phyloP scores from a whole-genome alignment of 2,797 vertebrate species.

The Pelodytes ibericus region DNA sequence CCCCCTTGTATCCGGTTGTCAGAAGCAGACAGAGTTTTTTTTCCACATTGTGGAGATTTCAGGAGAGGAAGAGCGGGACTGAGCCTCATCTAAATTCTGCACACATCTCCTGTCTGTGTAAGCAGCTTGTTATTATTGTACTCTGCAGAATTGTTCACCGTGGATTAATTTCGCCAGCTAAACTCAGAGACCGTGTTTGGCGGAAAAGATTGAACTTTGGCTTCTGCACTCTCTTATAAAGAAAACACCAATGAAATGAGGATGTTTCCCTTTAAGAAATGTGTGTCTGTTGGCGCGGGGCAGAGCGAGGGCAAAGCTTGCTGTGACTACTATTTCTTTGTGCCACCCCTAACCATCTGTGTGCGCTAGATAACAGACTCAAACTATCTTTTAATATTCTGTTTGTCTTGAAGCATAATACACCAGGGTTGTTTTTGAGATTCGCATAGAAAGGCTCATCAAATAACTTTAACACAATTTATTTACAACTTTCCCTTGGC shows the following conservation, averaged over 20 bases:
- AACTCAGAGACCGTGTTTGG: slow-evolving; percentile 57
- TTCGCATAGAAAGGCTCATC: not conserved
- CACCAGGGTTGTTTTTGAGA: slow-evolving; percentile 11
- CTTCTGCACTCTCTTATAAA: slow-evolving; percentile 54
- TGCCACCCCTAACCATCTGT: slow-evolving; percentile 1
- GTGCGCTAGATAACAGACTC: not conserved
- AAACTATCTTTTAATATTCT: not conserved
- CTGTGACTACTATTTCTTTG: slow-evolving; percentile 56
- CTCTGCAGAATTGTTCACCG: slow-evolving; percentile 64
- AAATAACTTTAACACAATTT: not conserved
- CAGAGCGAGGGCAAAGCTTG: slow-evolving; percentile 57
- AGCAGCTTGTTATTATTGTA: slow-evolving; percentile 61
- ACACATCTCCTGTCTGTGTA: slow-evolving; percentile 60
- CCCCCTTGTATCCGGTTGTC: slow-evolving; percentile 45
- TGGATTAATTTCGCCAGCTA: slow-evolving; percentile 69
- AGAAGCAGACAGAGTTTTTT: slow-evolving; percentile 52
- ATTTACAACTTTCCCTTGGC: not conserved
- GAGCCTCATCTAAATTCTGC: slow-evolving; percentile 63
- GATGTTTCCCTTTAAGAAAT: slow-evolving; percentile 57
- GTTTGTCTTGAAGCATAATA: slow-evolving; percentile 8
- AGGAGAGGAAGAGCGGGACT: slow-evolving; percentile 60
- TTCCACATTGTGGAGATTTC: slow-evolving; percentile 56
- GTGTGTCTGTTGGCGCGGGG: slow-evolving; percentile 60
- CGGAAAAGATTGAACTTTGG: slow-evolving; percentile 60
- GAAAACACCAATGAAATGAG: not conserved